Evolutionary conservation across 2,113 vertebrate species (phyloP).

Genomic region (Actenoides lindsayi): DNA sequence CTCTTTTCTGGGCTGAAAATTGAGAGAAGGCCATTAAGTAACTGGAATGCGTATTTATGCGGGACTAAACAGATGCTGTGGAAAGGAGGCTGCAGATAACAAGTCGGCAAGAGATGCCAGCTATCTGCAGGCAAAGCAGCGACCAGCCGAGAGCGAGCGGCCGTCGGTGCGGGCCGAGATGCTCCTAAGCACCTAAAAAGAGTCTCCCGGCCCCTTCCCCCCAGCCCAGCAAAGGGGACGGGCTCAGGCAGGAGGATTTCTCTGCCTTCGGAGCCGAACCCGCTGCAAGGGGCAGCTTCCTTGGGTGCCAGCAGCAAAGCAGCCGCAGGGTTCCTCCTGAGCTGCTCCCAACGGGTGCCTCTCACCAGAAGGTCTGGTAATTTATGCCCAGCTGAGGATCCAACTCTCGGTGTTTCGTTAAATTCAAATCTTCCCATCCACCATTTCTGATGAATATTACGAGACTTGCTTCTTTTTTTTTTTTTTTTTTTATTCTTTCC

Average conservation of each 20-base stretch:
- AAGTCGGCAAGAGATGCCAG: not conserved
- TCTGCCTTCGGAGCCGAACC: not conserved
- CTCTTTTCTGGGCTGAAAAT: constrained; percentile 23
- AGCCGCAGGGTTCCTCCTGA: not conserved
- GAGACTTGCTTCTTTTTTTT: not conserved
- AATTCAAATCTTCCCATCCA: not conserved
- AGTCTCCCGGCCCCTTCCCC: not conserved
- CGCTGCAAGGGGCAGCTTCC: not conserved
- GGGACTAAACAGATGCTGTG: constrained; percentile 42
- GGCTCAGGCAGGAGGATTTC: not conserved
- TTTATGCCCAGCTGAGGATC: not conserved
- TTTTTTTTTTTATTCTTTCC: not conserved
- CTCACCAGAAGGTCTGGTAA: not conserved
- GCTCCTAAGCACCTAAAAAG: not conserved
- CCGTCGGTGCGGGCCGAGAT: not conserved
- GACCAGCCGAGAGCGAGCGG: not conserved
- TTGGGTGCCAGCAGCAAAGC: not conserved
- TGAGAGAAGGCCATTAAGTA: constrained; percentile 13
- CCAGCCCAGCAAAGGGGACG: fast-evolving
- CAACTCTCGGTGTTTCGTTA: not conserved
- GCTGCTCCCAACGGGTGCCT: not conserved
- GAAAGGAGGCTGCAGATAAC: not conserved
- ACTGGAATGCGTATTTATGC: constrained; percentile 49
- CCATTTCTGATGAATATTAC: constrained; percentile 6
- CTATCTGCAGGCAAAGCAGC: not conserved